Conservation (phyloP, 2,888 invertebrate species). For the Phyllotreta cruciferae region DNA sequence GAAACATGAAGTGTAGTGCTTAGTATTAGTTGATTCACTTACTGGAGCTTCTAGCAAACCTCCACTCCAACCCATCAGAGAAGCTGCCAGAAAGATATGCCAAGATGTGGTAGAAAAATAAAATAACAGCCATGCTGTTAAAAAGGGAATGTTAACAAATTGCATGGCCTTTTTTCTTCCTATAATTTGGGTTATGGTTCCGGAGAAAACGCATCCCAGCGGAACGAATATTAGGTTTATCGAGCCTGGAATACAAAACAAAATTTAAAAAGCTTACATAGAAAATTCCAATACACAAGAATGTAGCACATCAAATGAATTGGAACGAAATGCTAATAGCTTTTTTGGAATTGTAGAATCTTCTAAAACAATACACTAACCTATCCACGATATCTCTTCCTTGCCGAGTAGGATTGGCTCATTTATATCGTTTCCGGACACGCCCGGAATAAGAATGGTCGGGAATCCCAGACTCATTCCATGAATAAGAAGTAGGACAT, state of each 20-base stretch:
- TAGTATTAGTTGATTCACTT: slow-evolving; percentile 52
- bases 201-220: slow-evolving; percentile 78
- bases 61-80: slow-evolving; percentile 77
- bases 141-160: slow-evolving; percentile 75
- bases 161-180: slow-evolving; percentile 81
- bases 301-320: background rate
- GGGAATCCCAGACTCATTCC: slow-evolving; percentile 84
- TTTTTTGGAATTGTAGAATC: background rate
- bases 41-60: slow-evolving; percentile 84
- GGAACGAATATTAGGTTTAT: slow-evolving; percentile 82
- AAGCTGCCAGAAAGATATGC: slow-evolving; percentile 74
- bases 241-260: slow-evolving; percentile 66
- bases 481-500: slow-evolving; percentile 76
- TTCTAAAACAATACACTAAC: slow-evolving; percentile 58
- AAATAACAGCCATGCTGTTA: slow-evolving; percentile 77
- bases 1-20: slow-evolving; percentile 10
- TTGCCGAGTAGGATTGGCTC: slow-evolving; percentile 63
- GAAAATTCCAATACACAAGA: background rate
- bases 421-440: slow-evolving; percentile 61
- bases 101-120: slow-evolving; percentile 68
- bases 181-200: slow-evolving; percentile 72
- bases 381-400: slow-evolving; percentile 77
- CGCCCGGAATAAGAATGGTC: slow-evolving; percentile 80
- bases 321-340: background rate
- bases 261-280: background rate